Evolutionary conservation across 2,113 vertebrate species (phyloP).

Genomic region (Corythoichthys intestinalis): DNA sequence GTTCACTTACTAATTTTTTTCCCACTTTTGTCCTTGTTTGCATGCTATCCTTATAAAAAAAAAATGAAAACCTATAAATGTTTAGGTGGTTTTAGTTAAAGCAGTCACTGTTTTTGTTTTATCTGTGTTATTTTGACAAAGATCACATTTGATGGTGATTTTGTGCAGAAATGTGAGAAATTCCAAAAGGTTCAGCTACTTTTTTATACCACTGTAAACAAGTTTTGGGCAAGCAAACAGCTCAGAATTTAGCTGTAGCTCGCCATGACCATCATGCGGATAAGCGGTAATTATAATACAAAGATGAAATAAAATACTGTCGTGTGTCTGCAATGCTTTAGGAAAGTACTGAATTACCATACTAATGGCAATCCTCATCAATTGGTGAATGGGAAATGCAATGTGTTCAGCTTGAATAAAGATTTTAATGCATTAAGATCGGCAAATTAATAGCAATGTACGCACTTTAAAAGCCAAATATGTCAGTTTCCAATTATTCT

Average conservation of each 20-base stretch:
- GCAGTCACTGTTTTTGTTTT: no score
- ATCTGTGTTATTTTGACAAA: no score
- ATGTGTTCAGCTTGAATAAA: conserved; percentile 6
- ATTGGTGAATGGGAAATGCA: conserved; percentile 15
- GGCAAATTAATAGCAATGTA: conserved; percentile 3
- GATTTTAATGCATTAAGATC: conserved; percentile 5
- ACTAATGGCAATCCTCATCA: conserved; percentile 18
- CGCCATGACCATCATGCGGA: background rate
- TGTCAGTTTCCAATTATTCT: background rate
- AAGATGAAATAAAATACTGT: background rate
- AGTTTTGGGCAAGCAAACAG: no score
- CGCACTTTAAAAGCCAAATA: background rate
- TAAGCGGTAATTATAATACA: background rate
- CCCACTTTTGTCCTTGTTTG: no score
- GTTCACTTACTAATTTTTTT: no score
- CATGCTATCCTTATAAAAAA: no score
- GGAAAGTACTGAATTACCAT: conserved; percentile 33
- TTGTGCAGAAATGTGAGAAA: no score
- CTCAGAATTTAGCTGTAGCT: background rate
- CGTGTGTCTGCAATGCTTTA: conserved; percentile 9
- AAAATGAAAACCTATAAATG: no score
- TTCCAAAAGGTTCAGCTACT: no score
- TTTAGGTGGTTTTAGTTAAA: no score
- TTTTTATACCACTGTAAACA: no score
- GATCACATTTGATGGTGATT: no score